A percentile compares a stretch with the other conserved stretches of the same genome.
These are phyloP conservation scores for Aquatica leii DNA, from an alignment of 2,888 invertebrate species.

Conservation along the genomic window DNA sequence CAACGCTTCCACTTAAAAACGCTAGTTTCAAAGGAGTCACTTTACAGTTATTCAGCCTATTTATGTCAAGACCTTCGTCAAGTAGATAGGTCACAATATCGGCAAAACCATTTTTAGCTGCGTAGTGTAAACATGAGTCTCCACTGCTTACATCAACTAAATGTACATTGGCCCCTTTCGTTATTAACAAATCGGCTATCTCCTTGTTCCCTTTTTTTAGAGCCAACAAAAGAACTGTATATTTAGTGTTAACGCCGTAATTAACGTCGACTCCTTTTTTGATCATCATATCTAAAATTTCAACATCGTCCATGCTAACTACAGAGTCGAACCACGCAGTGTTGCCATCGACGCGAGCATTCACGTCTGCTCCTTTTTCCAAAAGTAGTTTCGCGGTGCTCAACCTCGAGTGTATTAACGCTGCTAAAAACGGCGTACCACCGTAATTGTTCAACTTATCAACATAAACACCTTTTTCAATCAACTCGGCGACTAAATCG, in stretches of 20 bases:
- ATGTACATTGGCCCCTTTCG: constrained; percentile 3
- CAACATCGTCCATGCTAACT: neutral
- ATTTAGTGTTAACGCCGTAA: too few species aligned
- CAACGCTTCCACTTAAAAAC: neutral
- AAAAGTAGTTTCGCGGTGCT: neutral
- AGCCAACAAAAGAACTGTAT: too few species aligned
- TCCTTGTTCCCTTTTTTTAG: neutral
- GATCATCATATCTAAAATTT: neutral
- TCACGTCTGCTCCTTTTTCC: neutral
- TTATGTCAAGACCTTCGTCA: neutral
- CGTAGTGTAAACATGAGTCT: neutral
- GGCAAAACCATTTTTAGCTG: neutral
- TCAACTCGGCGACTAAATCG: neutral
- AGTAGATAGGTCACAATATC: neutral
- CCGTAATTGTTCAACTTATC: neutral
- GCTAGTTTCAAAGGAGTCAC: neutral
- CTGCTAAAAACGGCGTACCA: neutral
- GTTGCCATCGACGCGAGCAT: neutral
- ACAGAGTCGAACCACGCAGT: neutral
- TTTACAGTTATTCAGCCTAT: neutral
- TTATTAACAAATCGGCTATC: neutral
- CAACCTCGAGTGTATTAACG: neutral
- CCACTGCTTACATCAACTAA: neutral
- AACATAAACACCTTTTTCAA: neutral
- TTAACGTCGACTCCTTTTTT: neutral